phyloP scores from a whole-genome alignment of 2,113 vertebrate genomes.

The Misgurnus mizolepis region DNA sequence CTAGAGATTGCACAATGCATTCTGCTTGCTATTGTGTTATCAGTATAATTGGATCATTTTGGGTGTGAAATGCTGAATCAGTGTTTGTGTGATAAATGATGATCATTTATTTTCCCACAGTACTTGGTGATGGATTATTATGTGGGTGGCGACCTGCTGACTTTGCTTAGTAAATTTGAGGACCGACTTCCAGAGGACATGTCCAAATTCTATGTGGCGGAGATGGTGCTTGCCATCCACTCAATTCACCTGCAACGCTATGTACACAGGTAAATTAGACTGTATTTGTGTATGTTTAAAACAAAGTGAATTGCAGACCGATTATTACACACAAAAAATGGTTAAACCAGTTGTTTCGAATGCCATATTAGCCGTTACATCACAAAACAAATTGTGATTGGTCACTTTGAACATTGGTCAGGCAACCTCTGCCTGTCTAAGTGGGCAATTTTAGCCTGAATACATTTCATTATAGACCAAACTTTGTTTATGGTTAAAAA shows the following conservation, averaged over 20 bases:
- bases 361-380: too few relatives aligned
- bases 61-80: neutral
- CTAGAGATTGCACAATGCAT: neutral
- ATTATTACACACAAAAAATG: too few relatives aligned
- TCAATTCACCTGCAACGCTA: slow-evolving; percentile 94
- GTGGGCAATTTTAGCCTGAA: too few relatives aligned
- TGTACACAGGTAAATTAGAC: slow-evolving; percentile 49
- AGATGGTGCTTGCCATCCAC: slow-evolving; percentile 96
- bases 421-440: too few relatives aligned
- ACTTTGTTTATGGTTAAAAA: too few relatives aligned
- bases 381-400: too few relatives aligned
- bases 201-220: slow-evolving; percentile 94
- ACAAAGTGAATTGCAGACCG: neutral
- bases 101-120: slow-evolving; percentile 62
- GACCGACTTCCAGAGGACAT: slow-evolving; percentile 96
- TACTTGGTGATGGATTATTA: slow-evolving; percentile 99
- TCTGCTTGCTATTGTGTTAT: neutral
- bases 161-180: slow-evolving; percentile 97
- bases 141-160: slow-evolving; percentile 94
- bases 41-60: neutral
- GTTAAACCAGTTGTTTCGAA: too few relatives aligned
- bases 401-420: too few relatives aligned
- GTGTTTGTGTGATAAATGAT: slow-evolving; percentile 4
- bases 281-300: slow-evolving; percentile 7
- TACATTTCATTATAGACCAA: too few relatives aligned